A percentile compares a stretch with the other conserved stretches of the same genome.
Conservation (phyloP, 2,888 invertebrate genomes). For the Acanthosepion esculentum region DNA sequence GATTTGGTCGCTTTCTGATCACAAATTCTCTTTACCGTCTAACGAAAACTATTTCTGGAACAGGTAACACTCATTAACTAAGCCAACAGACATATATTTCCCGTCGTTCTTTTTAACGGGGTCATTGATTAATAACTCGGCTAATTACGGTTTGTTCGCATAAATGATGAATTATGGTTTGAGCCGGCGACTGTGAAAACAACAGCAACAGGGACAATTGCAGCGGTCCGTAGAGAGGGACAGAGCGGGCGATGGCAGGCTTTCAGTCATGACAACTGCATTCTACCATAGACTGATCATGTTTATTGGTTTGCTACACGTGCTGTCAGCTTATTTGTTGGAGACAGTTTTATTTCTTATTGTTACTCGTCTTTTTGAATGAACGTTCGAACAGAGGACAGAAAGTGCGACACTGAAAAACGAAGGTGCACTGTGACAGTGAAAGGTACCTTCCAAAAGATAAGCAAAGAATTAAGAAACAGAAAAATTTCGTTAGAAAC, state of each 20-base stretch:
- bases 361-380: neutral
- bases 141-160: neutral
- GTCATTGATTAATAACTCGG: constrained; percentile 8
- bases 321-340: too few relatives aligned
- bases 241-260: neutral
- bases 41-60: neutral
- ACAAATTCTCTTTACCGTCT: neutral
- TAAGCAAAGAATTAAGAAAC: too few relatives aligned
- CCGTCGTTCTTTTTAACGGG: neutral
- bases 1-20: neutral
- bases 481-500: too few relatives aligned
- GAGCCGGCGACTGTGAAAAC: neutral
- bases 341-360: neutral
- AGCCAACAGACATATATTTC: neutral
- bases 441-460: too few relatives aligned
- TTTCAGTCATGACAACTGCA: neutral
- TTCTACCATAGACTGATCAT: neutral
- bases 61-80: neutral
- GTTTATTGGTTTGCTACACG: neutral
- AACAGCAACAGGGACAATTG: neutral
- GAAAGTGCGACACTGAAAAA: too few relatives aligned
- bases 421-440: too few relatives aligned
- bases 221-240: neutral
- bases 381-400: neutral
- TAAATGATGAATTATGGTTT: neutral